A percentile compares a stretch with the other conserved stretches of the same genome.
Conservation (phyloP, 2,888 invertebrate species). For the Andricus quercusramuli region DNA sequence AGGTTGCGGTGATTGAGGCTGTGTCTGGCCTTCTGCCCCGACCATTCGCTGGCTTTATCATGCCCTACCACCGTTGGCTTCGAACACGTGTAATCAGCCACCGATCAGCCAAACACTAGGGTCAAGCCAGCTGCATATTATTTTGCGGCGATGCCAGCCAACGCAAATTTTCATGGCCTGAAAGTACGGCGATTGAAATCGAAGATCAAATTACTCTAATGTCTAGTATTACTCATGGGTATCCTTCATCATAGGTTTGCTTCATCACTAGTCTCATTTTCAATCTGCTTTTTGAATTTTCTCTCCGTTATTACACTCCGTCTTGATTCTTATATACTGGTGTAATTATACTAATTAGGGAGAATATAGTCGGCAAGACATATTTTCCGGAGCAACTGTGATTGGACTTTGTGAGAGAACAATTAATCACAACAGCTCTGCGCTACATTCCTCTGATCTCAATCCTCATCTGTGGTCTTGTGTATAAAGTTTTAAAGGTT, state of each 20-base stretch:
- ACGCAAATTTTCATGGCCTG: neutral
- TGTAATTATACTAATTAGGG: neutral
- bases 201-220: slow-evolving; percentile 23
- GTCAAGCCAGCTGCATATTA: slow-evolving; percentile 72
- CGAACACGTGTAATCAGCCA: slow-evolving; percentile 77
- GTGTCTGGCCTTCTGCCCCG: slow-evolving; percentile 74
- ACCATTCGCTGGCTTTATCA: slow-evolving; percentile 75
- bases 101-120: slow-evolving; percentile 74
- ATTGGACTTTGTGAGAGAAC: slow-evolving; percentile 9
- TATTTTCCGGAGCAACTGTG: neutral
- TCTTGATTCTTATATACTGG: neutral
- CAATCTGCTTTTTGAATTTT: neutral
- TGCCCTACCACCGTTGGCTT: slow-evolving; percentile 67
- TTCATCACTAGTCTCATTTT: slow-evolving; percentile 12
- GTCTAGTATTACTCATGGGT: neutral
- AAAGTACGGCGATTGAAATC: slow-evolving; percentile 30
- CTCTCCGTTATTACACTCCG: neutral
- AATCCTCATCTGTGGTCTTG: slow-evolving; percentile 1
- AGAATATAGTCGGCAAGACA: neutral
- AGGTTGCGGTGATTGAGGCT: slow-evolving; percentile 76
- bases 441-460: slow-evolving; percentile 17
- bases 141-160: slow-evolving; percentile 58
- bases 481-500: neutral
- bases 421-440: neutral
- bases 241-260: neutral